Evolutionary conservation across 2,888 invertebrate genomes (phyloP).

Genomic region (Drosophila stalkeri): DNA sequence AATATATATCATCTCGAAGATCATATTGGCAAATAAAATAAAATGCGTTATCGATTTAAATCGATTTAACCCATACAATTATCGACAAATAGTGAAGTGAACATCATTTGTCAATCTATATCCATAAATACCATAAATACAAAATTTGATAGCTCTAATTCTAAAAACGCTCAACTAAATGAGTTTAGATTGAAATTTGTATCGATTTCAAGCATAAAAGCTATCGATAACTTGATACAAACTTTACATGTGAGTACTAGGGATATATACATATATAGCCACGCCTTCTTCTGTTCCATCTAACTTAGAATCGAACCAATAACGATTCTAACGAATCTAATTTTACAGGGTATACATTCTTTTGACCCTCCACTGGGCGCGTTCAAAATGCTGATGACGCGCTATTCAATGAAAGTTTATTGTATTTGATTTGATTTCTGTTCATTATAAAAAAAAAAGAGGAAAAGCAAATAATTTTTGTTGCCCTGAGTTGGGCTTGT

Average conservation of each 20-base stretch:
- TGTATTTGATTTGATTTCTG: constrained; percentile 45
- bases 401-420: constrained; percentile 59
- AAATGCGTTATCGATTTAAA: background rate
- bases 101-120: too few species aligned
- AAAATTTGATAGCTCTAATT: too few species aligned
- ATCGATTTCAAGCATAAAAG: background rate
- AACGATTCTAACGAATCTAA: too few species aligned
- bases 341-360: background rate
- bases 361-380: constrained; percentile 35
- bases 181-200: too few species aligned
- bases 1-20: background rate
- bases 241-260: too few species aligned
- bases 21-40: background rate
- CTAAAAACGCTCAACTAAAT: too few species aligned
- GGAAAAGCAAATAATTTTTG: constrained; percentile 51
- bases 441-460: constrained; percentile 28
- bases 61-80: background rate
- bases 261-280: background rate
- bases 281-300: background rate
- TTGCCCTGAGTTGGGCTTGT: constrained; percentile 59
- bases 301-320: background rate
- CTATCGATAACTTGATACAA: too few species aligned
- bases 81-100: too few species aligned
- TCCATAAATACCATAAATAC: too few species aligned
- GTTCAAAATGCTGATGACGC: constrained; percentile 58